Evolutionary conservation across 1,140 invertebrate genomes (phyloP).

Genomic region (Ctenoplectra terminalis): DNA sequence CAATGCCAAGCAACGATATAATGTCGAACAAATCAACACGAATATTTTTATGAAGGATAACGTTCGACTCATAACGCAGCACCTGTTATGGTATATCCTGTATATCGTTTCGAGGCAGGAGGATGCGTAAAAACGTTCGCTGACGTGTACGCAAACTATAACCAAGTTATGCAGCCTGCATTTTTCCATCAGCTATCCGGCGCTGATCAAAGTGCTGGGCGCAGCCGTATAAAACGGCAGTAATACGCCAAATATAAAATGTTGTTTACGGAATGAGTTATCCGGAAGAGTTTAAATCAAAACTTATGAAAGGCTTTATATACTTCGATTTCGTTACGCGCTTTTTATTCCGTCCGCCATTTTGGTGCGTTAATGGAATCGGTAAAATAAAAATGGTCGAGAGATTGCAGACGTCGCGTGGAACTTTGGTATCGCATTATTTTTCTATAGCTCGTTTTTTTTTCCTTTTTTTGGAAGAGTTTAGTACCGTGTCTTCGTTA

Average conservation of each 20-base stretch:
- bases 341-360: constrained; percentile 20
- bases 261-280: constrained; percentile 62
- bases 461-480: not conserved
- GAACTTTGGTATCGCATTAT: not conserved
- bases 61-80: not conserved
- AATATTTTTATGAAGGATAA: not conserved
- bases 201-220: constrained; percentile 64
- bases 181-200: constrained; percentile 66
- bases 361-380: constrained; percentile 13
- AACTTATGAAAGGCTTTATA: constrained; percentile 67
- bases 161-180: constrained; percentile 63
- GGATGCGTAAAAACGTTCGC: constrained; percentile 65
- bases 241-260: constrained; percentile 66
- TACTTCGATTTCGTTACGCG: constrained; percentile 47
- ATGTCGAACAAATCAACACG: not conserved
- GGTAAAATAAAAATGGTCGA: constrained; percentile 29
- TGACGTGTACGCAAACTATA: constrained; percentile 61
- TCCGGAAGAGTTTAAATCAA: constrained; percentile 64
- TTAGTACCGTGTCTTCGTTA: not conserved
- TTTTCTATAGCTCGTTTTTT: not conserved
- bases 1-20: too few species aligned
- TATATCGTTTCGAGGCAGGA: constrained; percentile 38
- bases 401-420: not conserved
- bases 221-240: constrained; percentile 63
- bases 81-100: not conserved